Conservation (phyloP, 35 echinoderm and acorn worm genomes). For the Patiria miniata region DNA sequence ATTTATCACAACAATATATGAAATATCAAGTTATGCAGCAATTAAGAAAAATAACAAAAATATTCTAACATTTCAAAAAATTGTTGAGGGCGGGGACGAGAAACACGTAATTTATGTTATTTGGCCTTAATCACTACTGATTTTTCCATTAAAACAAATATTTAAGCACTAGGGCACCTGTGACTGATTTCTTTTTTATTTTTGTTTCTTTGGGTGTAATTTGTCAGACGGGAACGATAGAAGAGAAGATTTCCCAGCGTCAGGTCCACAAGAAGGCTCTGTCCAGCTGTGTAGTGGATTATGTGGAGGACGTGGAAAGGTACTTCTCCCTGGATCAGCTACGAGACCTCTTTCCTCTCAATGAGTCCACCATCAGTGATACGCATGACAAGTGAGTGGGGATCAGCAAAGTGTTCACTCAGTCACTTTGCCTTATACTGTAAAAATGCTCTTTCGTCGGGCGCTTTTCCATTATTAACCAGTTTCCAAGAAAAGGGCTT, state of each 20-base stretch:
- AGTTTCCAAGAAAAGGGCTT: too few relatives aligned
- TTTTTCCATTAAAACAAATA: too few relatives aligned
- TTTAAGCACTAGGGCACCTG: too few relatives aligned
- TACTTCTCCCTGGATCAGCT: conserved; percentile 89
- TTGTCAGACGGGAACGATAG: conserved; percentile 91
- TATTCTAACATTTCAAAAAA: too few relatives aligned
- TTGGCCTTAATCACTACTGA: too few relatives aligned
- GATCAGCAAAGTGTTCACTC: neutral
- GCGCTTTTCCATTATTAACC: too few relatives aligned
- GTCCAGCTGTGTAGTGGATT: conserved; percentile 96
- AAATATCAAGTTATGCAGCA: too few relatives aligned
- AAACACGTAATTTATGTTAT: too few relatives aligned
- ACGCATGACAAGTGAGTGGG: conserved; percentile 96
- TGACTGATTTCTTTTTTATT: too few relatives aligned
- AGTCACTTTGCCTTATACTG: neutral
- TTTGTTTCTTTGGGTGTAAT: neutral
- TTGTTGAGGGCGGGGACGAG: too few relatives aligned
- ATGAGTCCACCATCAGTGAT: conserved; percentile 88
- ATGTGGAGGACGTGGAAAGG: conserved; percentile 86
- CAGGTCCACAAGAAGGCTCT: conserved; percentile 97
- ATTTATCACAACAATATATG: too few relatives aligned
- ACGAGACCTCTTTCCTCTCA: conserved; percentile 70
- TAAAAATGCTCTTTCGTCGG: neutral
- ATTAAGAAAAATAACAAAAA: too few relatives aligned
- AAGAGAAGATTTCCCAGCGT: conserved; percentile 94